Evolutionary conservation across 2,888 invertebrate species (phyloP).

Genomic region (Epiblema foenella): DNA sequence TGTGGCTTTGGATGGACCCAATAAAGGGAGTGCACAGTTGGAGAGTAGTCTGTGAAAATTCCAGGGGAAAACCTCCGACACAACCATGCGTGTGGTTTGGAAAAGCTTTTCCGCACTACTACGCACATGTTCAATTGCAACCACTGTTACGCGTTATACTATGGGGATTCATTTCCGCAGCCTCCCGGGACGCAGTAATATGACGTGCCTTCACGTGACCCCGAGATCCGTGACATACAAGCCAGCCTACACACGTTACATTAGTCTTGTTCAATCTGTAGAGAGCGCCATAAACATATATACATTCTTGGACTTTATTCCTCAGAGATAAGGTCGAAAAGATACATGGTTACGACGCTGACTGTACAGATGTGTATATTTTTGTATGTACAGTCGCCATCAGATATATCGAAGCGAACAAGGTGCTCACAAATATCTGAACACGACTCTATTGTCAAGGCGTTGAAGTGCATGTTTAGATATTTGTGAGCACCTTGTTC

Average conservation of each 20-base stretch:
- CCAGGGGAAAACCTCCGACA: no score
- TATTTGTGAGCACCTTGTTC: no score
- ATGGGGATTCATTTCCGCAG: slow-evolving; percentile 2
- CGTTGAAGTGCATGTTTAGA: no score
- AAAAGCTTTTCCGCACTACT: no score
- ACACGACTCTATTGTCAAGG: no score
- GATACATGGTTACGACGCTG: background rate
- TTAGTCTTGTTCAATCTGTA: background rate
- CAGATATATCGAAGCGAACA: no score
- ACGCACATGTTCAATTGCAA: slow-evolving; percentile 5
- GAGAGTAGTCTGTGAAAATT: no score
- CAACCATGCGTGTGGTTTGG: no score
- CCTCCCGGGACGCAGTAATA: slow-evolving; percentile 39
- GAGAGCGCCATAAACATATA: background rate
- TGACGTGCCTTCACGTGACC: slow-evolving; percentile 37
- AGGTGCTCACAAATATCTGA: no score
- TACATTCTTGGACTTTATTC: background rate
- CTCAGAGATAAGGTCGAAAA: background rate
- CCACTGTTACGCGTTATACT: slow-evolving; percentile 11
- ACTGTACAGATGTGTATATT: background rate
- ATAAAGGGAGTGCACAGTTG: no score
- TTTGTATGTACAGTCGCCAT: no score
- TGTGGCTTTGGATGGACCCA: no score
- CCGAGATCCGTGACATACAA: slow-evolving; percentile 19
- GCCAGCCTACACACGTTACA: background rate